Percentiles rank a stretch among this genome's conserved stretches.
Conservation (phyloP, 2,888 invertebrate genomes). For the Cloeon dipterum region DNA sequence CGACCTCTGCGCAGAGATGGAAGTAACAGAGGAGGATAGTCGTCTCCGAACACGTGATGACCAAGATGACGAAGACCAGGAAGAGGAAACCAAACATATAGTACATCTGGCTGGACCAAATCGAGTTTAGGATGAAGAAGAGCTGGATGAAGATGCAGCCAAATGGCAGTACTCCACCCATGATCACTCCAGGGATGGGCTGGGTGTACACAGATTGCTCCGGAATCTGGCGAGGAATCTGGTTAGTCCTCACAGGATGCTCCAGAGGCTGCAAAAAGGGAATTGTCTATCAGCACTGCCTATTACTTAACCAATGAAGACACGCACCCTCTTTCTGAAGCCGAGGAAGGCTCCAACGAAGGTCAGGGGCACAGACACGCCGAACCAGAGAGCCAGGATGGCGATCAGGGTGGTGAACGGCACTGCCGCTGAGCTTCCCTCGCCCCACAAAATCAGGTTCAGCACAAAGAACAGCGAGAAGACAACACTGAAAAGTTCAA, state of each 20-base stretch:
- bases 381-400: conserved; percentile 86
- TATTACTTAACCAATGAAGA: neutral
- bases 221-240: conserved; percentile 95
- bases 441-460: conserved; percentile 89
- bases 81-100: conserved; percentile 99
- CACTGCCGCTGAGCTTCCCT: conserved; percentile 88
- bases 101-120: conserved; percentile 93
- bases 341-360: conserved; percentile 98
- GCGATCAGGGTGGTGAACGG: conserved; percentile 93
- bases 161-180: conserved; percentile 97
- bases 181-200: conserved; percentile 81
- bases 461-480: conserved; percentile 93
- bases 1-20: conserved; percentile 92
- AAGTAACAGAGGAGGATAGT: conserved; percentile 96
- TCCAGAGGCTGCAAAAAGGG: conserved; percentile 50
- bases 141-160: conserved; percentile 97
- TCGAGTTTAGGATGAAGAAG: conserved; percentile 95
- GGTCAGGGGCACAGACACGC: conserved; percentile 93
- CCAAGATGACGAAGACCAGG: conserved; percentile 87
- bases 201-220: conserved; percentile 97
- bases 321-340: conserved; percentile 76
- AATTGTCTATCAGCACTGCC: neutral
- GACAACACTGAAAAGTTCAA: conserved; percentile 45
- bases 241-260: conserved; percentile 95
- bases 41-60: conserved; percentile 98